Percentiles rank a stretch among this genome's conserved stretches.
phyloP scores from a whole-genome alignment of 2,113 vertebrate genomes.

The Serinus canaria region DNA sequence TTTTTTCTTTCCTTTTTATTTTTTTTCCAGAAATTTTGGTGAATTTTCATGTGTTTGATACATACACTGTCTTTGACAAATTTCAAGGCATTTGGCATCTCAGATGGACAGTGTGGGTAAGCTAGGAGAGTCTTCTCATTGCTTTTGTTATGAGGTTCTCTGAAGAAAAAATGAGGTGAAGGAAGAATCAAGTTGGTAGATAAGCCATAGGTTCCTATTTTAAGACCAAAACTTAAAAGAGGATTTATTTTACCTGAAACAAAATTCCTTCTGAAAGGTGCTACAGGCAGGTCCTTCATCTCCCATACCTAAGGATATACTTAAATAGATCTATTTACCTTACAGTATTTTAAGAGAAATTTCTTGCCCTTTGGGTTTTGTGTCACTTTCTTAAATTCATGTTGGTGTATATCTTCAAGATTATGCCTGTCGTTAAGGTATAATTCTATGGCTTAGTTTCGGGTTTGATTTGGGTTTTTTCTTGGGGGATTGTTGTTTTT shows the following conservation, averaged over 20 bases:
- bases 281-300: neutral
- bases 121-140: neutral
- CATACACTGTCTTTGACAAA: neutral
- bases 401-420: neutral
- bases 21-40: neutral
- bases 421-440: neutral
- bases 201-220: neutral
- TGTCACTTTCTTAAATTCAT: neutral
- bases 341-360: neutral
- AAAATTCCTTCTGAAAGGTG: neutral
- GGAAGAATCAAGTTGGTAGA: neutral
- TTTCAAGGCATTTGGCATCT: neutral
- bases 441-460: neutral
- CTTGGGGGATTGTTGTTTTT: accelerated
- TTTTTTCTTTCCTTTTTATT: neutral
- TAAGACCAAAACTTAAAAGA: neutral
- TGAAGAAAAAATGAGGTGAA: neutral
- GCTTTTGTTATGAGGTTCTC: neutral
- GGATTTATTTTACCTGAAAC: neutral
- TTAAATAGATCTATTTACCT: neutral
- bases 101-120: neutral
- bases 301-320: neutral
- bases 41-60: neutral
- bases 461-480: neutral
- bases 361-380: neutral